Conservation (phyloP, 2,888 invertebrate genomes). For the Noctua fimbriata region DNA sequence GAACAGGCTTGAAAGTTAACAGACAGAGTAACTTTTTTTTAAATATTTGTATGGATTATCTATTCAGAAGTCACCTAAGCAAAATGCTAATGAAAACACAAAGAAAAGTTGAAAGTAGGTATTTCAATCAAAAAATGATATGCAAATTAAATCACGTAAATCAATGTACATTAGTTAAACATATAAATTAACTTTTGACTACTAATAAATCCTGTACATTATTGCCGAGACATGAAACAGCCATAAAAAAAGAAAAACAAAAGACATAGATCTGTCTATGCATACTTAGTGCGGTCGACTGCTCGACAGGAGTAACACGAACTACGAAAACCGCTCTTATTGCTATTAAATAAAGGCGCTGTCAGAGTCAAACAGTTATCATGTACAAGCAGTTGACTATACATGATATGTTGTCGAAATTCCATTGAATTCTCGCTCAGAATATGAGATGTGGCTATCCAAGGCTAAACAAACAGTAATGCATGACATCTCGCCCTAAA, state of each 20-base stretch:
- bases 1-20: background rate
- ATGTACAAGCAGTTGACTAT: background rate
- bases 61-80: background rate
- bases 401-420: conserved; percentile 18
- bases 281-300: background rate
- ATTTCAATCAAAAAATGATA: no score
- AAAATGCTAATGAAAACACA: background rate
- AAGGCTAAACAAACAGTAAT: conserved; percentile 14
- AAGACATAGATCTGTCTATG: background rate
- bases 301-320: background rate
- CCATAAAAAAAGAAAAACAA: conserved; percentile 6
- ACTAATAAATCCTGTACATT: conserved; percentile 27
- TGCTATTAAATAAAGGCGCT: background rate
- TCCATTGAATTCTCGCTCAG: conserved; percentile 4
- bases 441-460: conserved; percentile 6
- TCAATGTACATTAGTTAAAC: conserved; percentile 10
- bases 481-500: conserved; percentile 23
- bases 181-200: background rate
- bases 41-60: background rate
- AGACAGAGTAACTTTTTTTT: background rate
- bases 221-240: background rate
- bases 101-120: background rate
- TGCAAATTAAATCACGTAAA: conserved; percentile 3
- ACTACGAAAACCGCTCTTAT: background rate
- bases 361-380: background rate